Base-by-base conservation (phyloP, 2,797 vertebrate species). In the Holocentrus rufus region DNA sequence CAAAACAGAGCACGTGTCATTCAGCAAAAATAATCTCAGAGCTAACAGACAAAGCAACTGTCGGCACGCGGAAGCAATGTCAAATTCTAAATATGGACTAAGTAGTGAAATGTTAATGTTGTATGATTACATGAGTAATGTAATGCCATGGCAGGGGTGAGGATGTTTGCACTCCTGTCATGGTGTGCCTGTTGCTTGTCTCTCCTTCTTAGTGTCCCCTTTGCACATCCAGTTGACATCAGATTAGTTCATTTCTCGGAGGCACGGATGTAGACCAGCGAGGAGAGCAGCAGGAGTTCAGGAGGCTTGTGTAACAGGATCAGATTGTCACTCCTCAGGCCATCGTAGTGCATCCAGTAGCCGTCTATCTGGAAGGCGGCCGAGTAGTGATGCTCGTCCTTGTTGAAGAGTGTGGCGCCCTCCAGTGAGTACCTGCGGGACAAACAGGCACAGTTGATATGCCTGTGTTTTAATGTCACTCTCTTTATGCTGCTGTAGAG, bases 371-470 rank as follows among this genome's bases (percentile, higher is more conserved):
- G 95, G 90, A 96, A 96, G 49, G 95, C 95, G 39, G 95, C 95
- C 2, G 95, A 96, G 84, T 95, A 96, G 90, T 96, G 96, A 87
- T 97, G 95, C 80, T 96, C 95, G 67, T 96, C 95, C 83, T 93
- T 95, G 91, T 94, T 96, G 88, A 97, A 97, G 74, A 96, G 94
- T 4, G 95, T 96, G 86, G 95, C 96, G 25, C 96, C 96, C 92
- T 96, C 96, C 76, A 96, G 92, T 63, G 93, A 90, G 81, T 97
- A 96, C 87, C 96, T 96, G 89, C 18, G 75, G 7, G 79, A 59
- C 62, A 57, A 53, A 53, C 46, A 53, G 27, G 9, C 27, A 17
- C 2, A 27, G 9, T 14, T 27, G n/a, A 22, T 9, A 44, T 46
- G 13, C 27, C 53, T 25, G 31, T 47, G 23, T 46, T 27, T 42